Percentiles rank a stretch among this genome's conserved stretches.
These are phyloP conservation scores for Choreutis nemorana DNA, from an alignment of 2,888 invertebrate species.

Conservation along the genomic window DNA sequence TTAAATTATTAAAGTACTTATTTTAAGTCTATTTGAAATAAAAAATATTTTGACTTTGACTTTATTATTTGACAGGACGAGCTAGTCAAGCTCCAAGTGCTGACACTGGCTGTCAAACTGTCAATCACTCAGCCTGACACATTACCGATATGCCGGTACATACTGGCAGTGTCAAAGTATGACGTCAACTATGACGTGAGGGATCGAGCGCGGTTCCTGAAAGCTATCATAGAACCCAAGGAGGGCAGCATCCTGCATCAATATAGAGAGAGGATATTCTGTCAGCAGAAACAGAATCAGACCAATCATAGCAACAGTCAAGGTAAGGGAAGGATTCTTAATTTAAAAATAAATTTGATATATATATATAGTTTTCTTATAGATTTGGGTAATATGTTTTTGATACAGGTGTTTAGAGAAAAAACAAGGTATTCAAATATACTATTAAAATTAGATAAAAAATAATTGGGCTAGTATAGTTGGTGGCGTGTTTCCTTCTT, in stretches of 20 bases:
- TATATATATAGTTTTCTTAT: too few relatives aligned
- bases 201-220: constrained; percentile 90
- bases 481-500: too few relatives aligned
- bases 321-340: constrained; percentile 65
- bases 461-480: too few relatives aligned
- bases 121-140: constrained; percentile 89
- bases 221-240: constrained; percentile 32
- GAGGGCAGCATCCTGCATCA: constrained; percentile 52
- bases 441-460: too few relatives aligned
- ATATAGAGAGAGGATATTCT: constrained; percentile 84
- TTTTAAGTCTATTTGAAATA: too few relatives aligned
- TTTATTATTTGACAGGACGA: constrained; percentile 84
- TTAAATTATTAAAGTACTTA: neutral
- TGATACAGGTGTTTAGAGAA: too few relatives aligned
- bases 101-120: constrained; percentile 94
- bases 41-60: neutral
- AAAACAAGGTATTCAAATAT: too few relatives aligned
- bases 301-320: constrained; percentile 85
- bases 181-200: constrained; percentile 98
- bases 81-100: constrained; percentile 93
- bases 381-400: too few relatives aligned
- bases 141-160: constrained; percentile 87
- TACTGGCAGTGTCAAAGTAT: constrained; percentile 93
- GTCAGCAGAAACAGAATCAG: constrained; percentile 94
- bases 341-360: too few relatives aligned